Evolutionary conservation across 2,113 vertebrate genomes (phyloP).

Genomic region (human): DNA sequence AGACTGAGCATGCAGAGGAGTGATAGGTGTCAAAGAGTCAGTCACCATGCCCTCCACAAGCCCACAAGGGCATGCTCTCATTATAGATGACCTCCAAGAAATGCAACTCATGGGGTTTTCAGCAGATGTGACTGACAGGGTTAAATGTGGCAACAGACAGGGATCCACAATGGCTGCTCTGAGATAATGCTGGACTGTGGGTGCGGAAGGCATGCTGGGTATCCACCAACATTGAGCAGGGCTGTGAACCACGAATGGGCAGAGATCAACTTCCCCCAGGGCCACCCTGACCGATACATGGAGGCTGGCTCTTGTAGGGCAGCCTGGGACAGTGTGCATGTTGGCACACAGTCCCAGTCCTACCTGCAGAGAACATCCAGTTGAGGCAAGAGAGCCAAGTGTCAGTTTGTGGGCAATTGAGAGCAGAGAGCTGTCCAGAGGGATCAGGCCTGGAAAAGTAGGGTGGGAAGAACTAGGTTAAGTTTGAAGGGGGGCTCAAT

Average conservation of each 20-base stretch:
- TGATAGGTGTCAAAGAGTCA: neutral
- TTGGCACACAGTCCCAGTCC: neutral
- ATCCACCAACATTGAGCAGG: neutral
- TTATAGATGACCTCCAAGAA: constrained; percentile 5
- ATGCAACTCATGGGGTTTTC: neutral
- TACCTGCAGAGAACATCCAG: neutral
- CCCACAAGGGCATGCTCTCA: neutral
- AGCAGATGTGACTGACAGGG: neutral
- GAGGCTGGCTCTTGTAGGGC: neutral
- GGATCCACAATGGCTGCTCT: neutral
- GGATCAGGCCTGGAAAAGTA: neutral
- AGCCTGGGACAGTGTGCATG: neutral
- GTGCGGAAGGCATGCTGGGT: neutral
- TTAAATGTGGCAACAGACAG: neutral
- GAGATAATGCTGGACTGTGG: neutral
- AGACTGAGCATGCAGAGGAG: neutral
- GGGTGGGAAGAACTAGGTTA: neutral
- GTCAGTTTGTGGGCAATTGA: neutral
- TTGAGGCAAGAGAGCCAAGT: neutral
- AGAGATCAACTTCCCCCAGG: neutral
- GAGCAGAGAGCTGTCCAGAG: neutral
- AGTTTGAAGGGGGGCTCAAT: neutral
- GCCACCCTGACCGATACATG: neutral
- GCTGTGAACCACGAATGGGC: neutral
- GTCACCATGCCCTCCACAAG: neutral